These are phyloP conservation scores for Acanthosepion pharaonis DNA, from an alignment of 2,888 invertebrate genomes.

Conservation along the genomic window DNA sequence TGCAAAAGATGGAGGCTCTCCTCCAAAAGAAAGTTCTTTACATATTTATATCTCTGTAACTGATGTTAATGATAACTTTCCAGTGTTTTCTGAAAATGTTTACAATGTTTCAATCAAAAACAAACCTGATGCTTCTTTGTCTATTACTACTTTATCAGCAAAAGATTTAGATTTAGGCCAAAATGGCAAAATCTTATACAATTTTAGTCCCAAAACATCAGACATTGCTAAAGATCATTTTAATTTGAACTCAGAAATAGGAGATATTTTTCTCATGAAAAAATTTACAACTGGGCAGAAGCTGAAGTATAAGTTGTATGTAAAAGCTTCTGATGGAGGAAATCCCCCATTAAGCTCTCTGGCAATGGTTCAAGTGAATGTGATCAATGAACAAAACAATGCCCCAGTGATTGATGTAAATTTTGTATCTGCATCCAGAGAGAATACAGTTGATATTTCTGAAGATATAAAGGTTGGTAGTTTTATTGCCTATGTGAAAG, in stretches of 20 bases:
- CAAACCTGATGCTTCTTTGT: not conserved
- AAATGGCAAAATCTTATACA: not conserved
- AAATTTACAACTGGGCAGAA: not conserved
- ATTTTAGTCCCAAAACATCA: not conserved
- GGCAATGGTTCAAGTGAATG: not conserved
- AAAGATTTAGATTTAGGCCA: not conserved
- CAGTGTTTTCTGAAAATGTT: not conserved
- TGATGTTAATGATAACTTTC: not conserved
- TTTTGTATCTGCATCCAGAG: not conserved
- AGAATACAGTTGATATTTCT: not conserved
- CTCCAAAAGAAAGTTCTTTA: not conserved
- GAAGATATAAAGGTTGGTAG: not conserved
- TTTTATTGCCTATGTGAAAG: not conserved
- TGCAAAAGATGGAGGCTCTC: not conserved
- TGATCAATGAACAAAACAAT: slow-evolving; percentile 21
- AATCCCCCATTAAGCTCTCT: not conserved
- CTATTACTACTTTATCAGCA: not conserved
- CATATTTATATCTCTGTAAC: not conserved
- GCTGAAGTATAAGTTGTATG: not conserved
- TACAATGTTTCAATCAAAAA: not conserved
- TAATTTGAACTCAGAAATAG: not conserved
- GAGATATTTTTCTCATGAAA: not conserved
- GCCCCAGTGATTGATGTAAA: not conserved
- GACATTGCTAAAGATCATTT: not conserved
- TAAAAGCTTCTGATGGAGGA: not conserved